Base-by-base conservation (phyloP, 2,888 invertebrate genomes). In the Lydus trimaculatus region DNA sequence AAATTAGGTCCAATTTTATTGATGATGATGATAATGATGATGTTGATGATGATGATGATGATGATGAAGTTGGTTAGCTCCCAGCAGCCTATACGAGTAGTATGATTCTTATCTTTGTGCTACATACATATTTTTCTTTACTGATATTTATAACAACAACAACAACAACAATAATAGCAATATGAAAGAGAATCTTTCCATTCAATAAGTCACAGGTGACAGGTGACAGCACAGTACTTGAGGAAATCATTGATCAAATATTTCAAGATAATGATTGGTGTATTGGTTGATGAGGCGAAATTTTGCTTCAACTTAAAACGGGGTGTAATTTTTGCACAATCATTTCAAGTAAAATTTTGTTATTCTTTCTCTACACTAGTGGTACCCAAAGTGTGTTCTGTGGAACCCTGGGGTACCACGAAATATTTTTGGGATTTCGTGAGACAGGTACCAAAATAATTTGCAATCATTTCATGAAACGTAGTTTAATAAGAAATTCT, bases 1-100 rank as follows among this genome's bases (percentile, higher is more conserved):
- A 60, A 67, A 68, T 68, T 68, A 68, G 31, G 64, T 58, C 60
- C 68, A 61, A 68, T 64, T 68, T 68, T 31, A 58, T 39, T 33
- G 61, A 56, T 64, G 52, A 52, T 23, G 52, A 52, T 52, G 39
- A 48, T 48, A 20, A 20, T 33, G 61, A 52, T 64, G 48, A 48
- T 9, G 48, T 20, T 33, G 61, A 52, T 64, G 56, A 56, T 28
- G 56, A 56, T 52, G 11, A 52, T 52, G 52, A 52, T 23, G 56
- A 56, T 28, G 56, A 56, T 52, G 11, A 52, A 23, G 52, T 23
- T 23, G 25, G 52, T 8, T 28, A 28, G 56, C 56, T 56, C 15
- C 56, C 23, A 48, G 48, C 20, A n/a, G n/a, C n/a, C n/a, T n/a
- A n/a, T n/a, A n/a, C n/a, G 20, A 9, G 28, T 7, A 25, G 28